Evolutionary conservation across 1,140 invertebrate genomes (phyloP).

Genomic region (Bombus affinis): DNA sequence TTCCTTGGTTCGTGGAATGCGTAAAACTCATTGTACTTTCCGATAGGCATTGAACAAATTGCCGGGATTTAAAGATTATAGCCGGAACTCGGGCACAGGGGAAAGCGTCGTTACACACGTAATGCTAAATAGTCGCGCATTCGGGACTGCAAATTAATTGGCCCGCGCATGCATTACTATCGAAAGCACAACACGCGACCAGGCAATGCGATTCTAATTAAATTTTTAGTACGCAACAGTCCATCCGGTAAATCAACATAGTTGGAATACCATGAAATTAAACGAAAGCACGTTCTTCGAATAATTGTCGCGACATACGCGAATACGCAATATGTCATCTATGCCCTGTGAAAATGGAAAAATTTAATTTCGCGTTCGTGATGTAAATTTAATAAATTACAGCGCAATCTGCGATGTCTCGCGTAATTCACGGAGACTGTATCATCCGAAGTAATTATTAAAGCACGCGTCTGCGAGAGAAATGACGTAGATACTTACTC

Average conservation of each 20-base stretch:
- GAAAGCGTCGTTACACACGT: too few species aligned
- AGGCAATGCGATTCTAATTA: slow-evolving; percentile 46
- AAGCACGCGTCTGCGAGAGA: too few species aligned
- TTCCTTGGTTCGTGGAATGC: too few species aligned
- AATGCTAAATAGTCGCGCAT: not conserved
- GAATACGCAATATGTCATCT: not conserved
- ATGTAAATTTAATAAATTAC: too few species aligned
- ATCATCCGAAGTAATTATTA: too few species aligned
- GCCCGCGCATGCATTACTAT: slow-evolving; percentile 44
- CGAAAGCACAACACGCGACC: slow-evolving; percentile 27
- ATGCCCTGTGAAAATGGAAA: not conserved
- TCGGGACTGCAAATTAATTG: slow-evolving; percentile 32
- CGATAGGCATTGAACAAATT: too few species aligned
- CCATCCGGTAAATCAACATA: slow-evolving; percentile 50
- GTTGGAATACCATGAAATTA: slow-evolving; percentile 46
- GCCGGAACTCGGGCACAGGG: too few species aligned
- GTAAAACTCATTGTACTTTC: too few species aligned
- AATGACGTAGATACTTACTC: too few species aligned
- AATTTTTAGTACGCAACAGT: slow-evolving; percentile 45
- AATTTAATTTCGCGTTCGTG: not conserved
- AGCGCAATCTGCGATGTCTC: too few species aligned
- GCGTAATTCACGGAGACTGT: too few species aligned
- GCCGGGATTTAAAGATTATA: too few species aligned
- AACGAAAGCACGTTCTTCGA: slow-evolving; percentile 54
- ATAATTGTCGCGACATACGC: slow-evolving; percentile 18